phyloP scores from a whole-genome alignment of 2,888 invertebrate genomes.

The Stomorhina lunata region DNA sequence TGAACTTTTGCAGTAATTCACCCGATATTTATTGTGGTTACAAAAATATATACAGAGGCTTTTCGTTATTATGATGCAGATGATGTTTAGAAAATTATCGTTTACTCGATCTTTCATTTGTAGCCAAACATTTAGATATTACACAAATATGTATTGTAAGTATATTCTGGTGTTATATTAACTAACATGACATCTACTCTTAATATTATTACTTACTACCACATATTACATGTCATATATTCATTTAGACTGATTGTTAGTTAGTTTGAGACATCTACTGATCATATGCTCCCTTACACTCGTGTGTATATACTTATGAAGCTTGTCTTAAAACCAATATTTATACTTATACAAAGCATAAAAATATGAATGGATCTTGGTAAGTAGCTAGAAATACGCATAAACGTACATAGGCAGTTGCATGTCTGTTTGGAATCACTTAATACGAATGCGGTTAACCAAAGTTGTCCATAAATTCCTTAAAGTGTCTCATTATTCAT shows the following conservation, averaged over 20 bases:
- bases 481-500: conserved; percentile 80
- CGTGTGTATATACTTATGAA: neutral
- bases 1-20: conserved; percentile 73
- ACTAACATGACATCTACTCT: neutral
- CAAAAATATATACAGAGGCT: conserved; percentile 3
- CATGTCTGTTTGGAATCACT: conserved; percentile 24
- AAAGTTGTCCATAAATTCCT: conserved; percentile 79
- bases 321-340: neutral
- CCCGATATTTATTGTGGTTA: conserved; percentile 59
- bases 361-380: neutral
- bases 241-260: conserved; percentile 26
- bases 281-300: too few species aligned
- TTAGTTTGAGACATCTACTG: too few species aligned
- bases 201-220: neutral
- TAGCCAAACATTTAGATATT: conserved; percentile 42
- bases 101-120: conserved; percentile 48
- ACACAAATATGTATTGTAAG: neutral
- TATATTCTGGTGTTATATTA: neutral
- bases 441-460: conserved; percentile 76
- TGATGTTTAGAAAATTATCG: conserved; percentile 37
- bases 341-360: neutral
- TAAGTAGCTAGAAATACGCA: neutral
- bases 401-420: neutral
- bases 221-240: neutral
- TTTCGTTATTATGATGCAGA: conserved; percentile 6